Base-by-base conservation (phyloP, 2,888 invertebrate species). In the Chrysotoxum bicinctum region DNA sequence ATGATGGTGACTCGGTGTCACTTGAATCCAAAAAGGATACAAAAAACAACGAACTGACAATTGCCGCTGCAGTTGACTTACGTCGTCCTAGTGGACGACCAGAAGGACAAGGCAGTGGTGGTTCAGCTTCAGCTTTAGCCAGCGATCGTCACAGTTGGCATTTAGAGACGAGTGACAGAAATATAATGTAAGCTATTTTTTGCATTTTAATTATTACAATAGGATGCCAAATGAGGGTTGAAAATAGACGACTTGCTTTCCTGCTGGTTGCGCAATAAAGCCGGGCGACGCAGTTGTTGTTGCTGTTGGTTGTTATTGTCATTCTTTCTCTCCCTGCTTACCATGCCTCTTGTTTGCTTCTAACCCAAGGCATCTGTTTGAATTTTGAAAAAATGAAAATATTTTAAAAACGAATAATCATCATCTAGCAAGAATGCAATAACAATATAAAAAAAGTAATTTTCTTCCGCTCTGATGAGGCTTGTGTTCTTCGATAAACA, bases 101-200 rank as follows among this genome's bases (percentile, higher is more conserved):
- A 50, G 48, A 30, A 32, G 77, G 35, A 37, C 19, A 30, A 21
- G 73, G 37, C 56, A 58, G 68, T 7, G 68, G 21, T n/a, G 32
- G 58, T 37, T 8, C 19, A 16, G 19, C 16, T 43, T 64, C 48
- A 66, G 14, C 64, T 32, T 32, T 26, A 21, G 8, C 75, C 16
- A 64, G 43, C 48, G 74, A 86, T 45, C 87, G 87, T 19, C 88
- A 87, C 78, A 87, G 88, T 86, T 88, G 88, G 88, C 87, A 87
- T 74, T 58, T 78, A 30, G 83, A 86, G 21, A 83, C 68, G n/a
- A 78, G 76, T 69, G 78, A 80, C 58, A 79, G 85, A 52, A 78
- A 77, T 80, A 74, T 85, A 82, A 58, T 82, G 87, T 87, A 74
- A 87, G 87, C 79, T 50, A 50, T 66, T 37, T 26, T 62, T 64